Percentiles rank a stretch among this genome's conserved stretches.
phyloP scores from a whole-genome alignment of 2,888 invertebrate species.

The Acholoe squamosa region DNA sequence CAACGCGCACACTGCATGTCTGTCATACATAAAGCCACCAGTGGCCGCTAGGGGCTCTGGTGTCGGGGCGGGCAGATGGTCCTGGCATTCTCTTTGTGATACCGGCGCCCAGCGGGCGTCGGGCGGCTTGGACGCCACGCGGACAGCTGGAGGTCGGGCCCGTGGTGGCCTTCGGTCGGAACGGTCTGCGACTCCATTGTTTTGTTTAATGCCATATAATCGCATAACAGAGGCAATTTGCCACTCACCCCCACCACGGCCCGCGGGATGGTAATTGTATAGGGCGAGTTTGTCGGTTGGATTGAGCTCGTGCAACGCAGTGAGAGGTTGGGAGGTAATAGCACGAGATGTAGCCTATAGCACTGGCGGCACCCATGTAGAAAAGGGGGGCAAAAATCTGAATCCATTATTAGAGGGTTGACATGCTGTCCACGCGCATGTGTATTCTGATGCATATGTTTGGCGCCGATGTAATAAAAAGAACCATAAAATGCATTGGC shows the following conservation, averaged over 20 bases:
- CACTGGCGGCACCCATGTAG: neutral
- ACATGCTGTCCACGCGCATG: neutral
- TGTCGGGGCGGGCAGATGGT: conserved; percentile 47
- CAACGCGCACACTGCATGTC: conserved; percentile 16
- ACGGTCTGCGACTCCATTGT: conserved; percentile 28
- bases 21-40: conserved; percentile 43
- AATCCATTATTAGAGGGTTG: neutral
- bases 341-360: neutral
- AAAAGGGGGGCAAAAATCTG: neutral
- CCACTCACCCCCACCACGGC: neutral
- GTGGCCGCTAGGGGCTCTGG: conserved; percentile 29
- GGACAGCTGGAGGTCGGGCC: neutral
- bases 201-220: conserved; percentile 60
- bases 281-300: conserved; percentile 5
- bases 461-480: neutral
- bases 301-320: neutral
- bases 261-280: neutral
- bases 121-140: neutral
- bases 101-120: neutral
- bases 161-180: neutral
- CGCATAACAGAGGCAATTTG: conserved; percentile 50
- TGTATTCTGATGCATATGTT: conserved; percentile 1
- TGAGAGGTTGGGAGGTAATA: neutral
- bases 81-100: conserved; percentile 30
- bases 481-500: no score